phyloP scores from a whole-genome alignment of 2,888 invertebrate species.

The Sinohyriopsis cumingii region DNA sequence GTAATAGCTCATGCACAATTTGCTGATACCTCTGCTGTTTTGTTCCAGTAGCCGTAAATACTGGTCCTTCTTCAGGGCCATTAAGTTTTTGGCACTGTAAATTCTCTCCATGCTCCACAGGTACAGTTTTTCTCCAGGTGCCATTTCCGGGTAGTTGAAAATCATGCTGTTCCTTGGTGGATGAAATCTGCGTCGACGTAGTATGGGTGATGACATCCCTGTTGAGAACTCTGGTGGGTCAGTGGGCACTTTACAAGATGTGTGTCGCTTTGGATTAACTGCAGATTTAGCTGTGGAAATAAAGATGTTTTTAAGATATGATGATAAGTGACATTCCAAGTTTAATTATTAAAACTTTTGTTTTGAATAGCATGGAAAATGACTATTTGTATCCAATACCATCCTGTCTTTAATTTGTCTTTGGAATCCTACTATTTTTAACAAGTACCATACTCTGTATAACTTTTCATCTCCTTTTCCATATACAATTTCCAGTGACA shows the following conservation, averaged over 20 bases:
- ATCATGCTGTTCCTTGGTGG: not conserved
- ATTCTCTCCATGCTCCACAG: slow-evolving; percentile 56
- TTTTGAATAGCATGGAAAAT: no score
- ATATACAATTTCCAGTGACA: no score
- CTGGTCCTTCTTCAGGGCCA: slow-evolving; percentile 53
- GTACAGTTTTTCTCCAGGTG: slow-evolving; percentile 51
- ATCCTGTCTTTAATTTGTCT: no score
- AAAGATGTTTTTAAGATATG: not conserved
- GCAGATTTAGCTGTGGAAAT: slow-evolving; percentile 38
- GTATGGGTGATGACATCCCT: slow-evolving; percentile 16
- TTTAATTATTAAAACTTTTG: no score
- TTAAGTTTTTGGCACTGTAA: slow-evolving; percentile 54
- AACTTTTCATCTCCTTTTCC: no score
- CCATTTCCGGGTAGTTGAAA: slow-evolving; percentile 20
- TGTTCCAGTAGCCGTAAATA: slow-evolving; percentile 49
- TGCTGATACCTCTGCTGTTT: slow-evolving; percentile 16
- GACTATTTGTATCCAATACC: no score
- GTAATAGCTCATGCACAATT: no score
- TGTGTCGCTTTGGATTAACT: slow-evolving; percentile 53
- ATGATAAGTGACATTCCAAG: no score
- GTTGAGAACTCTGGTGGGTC: slow-evolving; percentile 9
- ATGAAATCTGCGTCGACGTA: slow-evolving; percentile 16
- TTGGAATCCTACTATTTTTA: no score
- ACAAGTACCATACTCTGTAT: no score
- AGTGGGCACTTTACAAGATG: slow-evolving; percentile 37